Evolutionary conservation across 2,797 vertebrate genomes (phyloP).

Genomic region (Pipistrellus kuhlii): DNA sequence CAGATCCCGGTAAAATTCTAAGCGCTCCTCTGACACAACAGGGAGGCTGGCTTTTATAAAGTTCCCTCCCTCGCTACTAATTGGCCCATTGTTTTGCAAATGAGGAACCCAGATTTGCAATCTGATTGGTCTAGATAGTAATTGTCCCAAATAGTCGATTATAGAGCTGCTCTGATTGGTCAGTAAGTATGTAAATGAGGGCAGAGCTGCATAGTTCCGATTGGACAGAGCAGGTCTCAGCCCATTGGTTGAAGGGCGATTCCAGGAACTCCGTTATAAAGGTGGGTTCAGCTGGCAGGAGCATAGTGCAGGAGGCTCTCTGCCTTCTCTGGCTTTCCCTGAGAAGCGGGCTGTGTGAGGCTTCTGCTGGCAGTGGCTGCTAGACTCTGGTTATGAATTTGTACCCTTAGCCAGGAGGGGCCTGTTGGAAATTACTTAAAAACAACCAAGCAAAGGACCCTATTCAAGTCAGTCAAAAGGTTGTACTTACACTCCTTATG

Average conservation of each 20-base stretch:
- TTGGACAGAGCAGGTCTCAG: neutral
- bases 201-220: neutral
- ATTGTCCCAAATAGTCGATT: neutral
- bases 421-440: neutral
- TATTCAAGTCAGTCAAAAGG: neutral
- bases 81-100: neutral
- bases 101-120: accelerated
- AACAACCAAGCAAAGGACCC: neutral
- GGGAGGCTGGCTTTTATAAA: neutral
- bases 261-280: neutral
- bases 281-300: neutral
- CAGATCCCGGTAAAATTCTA: accelerated
- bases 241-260: neutral
- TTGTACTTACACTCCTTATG: neutral
- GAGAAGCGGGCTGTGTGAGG: neutral
- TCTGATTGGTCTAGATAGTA: neutral
- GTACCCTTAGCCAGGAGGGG: neutral
- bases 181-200: neutral
- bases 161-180: neutral
- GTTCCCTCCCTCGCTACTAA: neutral
- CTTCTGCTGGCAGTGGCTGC: neutral
- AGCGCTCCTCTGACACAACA: neutral
- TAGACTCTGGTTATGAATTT: neutral
- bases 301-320: neutral
- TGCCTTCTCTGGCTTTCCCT: neutral